Evolutionary conservation across 2,113 vertebrate species (phyloP).

Genomic region (Prochilodus magdalenae): DNA sequence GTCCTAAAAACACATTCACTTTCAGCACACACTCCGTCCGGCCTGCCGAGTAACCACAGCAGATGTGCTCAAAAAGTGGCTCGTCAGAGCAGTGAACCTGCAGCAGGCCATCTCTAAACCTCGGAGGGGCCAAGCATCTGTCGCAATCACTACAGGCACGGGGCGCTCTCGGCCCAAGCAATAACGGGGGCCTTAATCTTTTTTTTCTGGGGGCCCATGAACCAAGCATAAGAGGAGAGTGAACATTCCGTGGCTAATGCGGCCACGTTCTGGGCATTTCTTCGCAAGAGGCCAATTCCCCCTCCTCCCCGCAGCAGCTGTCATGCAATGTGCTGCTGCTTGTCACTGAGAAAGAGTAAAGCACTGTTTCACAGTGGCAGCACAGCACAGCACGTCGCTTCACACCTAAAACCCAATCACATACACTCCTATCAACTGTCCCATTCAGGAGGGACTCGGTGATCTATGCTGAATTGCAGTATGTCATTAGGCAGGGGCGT

Average conservation of each 20-base stretch:
- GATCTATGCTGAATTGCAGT: slow-evolving; percentile 27
- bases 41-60: not conserved
- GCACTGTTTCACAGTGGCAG: slow-evolving; percentile 56
- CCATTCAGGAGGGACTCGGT: slow-evolving; percentile 28
- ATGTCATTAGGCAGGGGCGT: not conserved
- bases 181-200: slow-evolving; percentile 62
- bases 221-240: slow-evolving; percentile 52
- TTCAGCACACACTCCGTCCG: not conserved
- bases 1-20: not conserved
- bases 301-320: slow-evolving; percentile 81
- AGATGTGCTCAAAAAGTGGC: slow-evolving; percentile 7
- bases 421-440: slow-evolving; percentile 43
- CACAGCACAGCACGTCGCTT: slow-evolving; percentile 26
- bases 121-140: slow-evolving; percentile 62
- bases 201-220: slow-evolving; percentile 61
- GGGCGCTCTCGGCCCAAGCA: slow-evolving; percentile 50
- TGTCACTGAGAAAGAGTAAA: slow-evolving; percentile 80
- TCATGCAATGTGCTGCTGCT: slow-evolving; percentile 90
- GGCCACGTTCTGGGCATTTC: slow-evolving; percentile 74
- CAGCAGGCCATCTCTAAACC: not conserved
- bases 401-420: slow-evolving; percentile 40
- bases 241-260: slow-evolving; percentile 71
- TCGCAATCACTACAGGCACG: slow-evolving; percentile 68
- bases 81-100: slow-evolving; percentile 1
- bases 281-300: slow-evolving; percentile 67